phyloP scores from a whole-genome alignment of 2,888 invertebrate genomes.

The Azorinus chamasolen region DNA sequence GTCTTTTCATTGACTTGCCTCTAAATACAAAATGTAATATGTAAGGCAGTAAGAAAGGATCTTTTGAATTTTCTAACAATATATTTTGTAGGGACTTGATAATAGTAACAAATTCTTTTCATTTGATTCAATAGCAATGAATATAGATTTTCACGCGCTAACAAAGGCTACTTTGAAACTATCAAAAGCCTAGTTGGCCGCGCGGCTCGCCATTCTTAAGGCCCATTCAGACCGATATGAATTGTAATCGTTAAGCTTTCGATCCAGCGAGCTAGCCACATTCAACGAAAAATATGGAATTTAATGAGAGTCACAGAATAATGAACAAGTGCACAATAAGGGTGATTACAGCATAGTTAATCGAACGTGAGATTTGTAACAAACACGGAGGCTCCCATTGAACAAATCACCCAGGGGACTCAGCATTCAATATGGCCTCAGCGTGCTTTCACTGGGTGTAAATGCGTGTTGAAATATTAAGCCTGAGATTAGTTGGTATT shows the following conservation, averaged over 20 bases:
- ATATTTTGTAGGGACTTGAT: slow-evolving; percentile 80
- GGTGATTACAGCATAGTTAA: slow-evolving; percentile 31
- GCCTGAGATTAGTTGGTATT: not conserved
- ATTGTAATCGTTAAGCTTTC: slow-evolving; percentile 61
- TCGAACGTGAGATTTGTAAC: slow-evolving; percentile 17
- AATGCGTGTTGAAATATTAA: too few relatives aligned
- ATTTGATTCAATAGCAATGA: slow-evolving; percentile 72
- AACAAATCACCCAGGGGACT: slow-evolving; percentile 34
- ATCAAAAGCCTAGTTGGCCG: slow-evolving; percentile 52
- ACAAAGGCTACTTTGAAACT: slow-evolving; percentile 57
- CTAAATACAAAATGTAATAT: slow-evolving; percentile 76
- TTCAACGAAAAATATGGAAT: slow-evolving; percentile 54
- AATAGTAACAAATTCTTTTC: slow-evolving; percentile 80
- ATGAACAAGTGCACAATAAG: slow-evolving; percentile 34
- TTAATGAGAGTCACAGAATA: slow-evolving; percentile 56
- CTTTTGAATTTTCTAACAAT: slow-evolving; percentile 83
- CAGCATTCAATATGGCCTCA: too few relatives aligned
- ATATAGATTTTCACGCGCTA: slow-evolving; percentile 78
- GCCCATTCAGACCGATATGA: slow-evolving; percentile 59
- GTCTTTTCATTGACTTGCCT: slow-evolving; percentile 39
- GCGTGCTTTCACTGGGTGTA: too few relatives aligned
- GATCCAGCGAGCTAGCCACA: slow-evolving; percentile 40
- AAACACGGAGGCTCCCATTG: slow-evolving; percentile 27
- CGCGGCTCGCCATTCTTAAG: slow-evolving; percentile 30
- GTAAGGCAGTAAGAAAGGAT: slow-evolving; percentile 81